Conservation (phyloP, 2,113 vertebrate genomes). For the Pholis gunnellus region DNA sequence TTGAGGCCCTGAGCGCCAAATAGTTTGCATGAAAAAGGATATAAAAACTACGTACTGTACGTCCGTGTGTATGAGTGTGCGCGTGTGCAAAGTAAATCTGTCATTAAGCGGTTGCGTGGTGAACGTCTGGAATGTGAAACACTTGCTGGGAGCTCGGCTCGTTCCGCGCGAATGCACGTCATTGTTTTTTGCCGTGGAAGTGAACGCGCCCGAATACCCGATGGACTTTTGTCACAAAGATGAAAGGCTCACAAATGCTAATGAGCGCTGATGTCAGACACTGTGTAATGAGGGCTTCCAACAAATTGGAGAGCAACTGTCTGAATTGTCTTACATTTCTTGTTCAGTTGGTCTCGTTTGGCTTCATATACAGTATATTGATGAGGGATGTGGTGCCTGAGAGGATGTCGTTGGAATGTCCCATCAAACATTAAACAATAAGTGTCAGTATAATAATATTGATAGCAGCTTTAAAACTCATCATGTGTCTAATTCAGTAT, state of each 20-base stretch:
- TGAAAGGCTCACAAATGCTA: slow-evolving; percentile 67
- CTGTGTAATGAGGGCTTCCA: slow-evolving; percentile 20
- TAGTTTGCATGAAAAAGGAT: slow-evolving; percentile 23
- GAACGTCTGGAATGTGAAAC: slow-evolving; percentile 39
- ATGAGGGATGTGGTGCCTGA: not conserved
- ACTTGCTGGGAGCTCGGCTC: not conserved
- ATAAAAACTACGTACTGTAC: not conserved
- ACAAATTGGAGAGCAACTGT: slow-evolving; percentile 18
- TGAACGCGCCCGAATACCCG: not conserved
- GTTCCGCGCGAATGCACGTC: slow-evolving; percentile 25
- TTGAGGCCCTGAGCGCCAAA: not conserved
- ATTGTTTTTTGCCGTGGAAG: slow-evolving; percentile 48
- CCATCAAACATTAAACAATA: not conserved
- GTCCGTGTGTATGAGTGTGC: not conserved
- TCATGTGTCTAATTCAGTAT: not conserved
- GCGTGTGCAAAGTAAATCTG: not conserved
- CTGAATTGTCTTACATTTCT: slow-evolving; percentile 7
- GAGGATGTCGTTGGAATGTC: not conserved
- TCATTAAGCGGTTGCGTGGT: slow-evolving; percentile 19
- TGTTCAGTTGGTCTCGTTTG: not conserved
- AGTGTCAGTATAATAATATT: not conserved
- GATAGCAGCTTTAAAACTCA: not conserved
- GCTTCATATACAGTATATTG: not conserved
- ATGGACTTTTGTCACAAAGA: slow-evolving; percentile 61
- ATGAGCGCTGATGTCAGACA: slow-evolving; percentile 46